Percentiles rank a stretch among this genome's conserved stretches.
Conservation (phyloP, 2,113 vertebrate genomes). For the Halcyon senegalensis region DNA sequence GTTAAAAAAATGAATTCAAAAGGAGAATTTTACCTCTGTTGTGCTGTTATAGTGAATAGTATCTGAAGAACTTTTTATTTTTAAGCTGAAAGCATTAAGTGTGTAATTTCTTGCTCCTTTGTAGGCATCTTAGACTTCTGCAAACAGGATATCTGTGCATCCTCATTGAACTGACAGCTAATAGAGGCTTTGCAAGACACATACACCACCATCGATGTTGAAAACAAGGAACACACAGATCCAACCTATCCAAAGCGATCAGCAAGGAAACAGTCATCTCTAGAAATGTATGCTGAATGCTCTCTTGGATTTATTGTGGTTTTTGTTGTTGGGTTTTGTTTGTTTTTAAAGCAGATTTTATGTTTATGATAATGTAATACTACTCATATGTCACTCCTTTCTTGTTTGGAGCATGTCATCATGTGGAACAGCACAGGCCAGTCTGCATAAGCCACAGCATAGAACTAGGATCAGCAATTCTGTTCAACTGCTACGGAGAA, state of each 20-base stretch:
- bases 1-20: neutral
- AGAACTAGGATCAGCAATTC: neutral
- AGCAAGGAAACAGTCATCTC: neutral
- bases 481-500: neutral
- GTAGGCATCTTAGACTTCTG: conserved; percentile 73
- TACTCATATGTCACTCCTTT: neutral
- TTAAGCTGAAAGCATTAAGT: neutral
- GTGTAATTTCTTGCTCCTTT: neutral
- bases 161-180: neutral
- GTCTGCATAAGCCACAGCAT: neutral
- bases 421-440: neutral
- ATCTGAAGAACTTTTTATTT: neutral
- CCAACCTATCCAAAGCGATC: neutral
- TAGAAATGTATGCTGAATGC: neutral
- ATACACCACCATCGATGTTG: neutral
- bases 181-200: neutral
- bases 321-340: neutral
- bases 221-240: neutral
- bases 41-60: neutral
- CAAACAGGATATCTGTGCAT: conserved; percentile 62
- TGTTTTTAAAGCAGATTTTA: neutral
- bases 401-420: neutral
- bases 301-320: neutral
- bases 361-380: neutral
- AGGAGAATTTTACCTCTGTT: neutral